phyloP scores from a whole-genome alignment of 2,888 invertebrate genomes.

The Brassicogethes aeneus region DNA sequence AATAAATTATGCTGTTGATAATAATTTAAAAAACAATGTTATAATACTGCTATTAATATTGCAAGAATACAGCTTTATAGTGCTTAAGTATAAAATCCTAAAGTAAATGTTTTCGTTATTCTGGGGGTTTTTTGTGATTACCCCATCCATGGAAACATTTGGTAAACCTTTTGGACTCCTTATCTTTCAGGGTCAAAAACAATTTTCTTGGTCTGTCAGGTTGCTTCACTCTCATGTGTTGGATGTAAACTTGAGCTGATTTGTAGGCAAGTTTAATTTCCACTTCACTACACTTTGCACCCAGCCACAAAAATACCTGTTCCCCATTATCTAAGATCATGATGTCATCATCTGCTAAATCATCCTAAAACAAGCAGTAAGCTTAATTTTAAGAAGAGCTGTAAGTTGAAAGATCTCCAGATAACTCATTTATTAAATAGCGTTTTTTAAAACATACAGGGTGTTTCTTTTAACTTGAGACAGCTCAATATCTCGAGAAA shows the following conservation, averaged over 20 bases:
- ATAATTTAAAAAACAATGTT: too few species aligned
- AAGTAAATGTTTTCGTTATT: too few species aligned
- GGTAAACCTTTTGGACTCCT: conserved; percentile 89
- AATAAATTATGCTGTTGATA: too few species aligned
- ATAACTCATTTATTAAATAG: too few species aligned
- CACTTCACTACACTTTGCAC: conserved; percentile 93
- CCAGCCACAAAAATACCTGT: conserved; percentile 96
- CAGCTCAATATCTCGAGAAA: too few species aligned
- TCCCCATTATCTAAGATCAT: conserved; percentile 99
- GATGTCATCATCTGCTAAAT: conserved; percentile 97
- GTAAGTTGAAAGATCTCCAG: too few species aligned
- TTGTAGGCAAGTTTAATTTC: conserved; percentile 98
- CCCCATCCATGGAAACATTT: conserved; percentile 99
- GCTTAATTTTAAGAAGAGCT: too few species aligned
- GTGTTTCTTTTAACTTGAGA: too few species aligned
- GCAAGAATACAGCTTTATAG: too few species aligned
- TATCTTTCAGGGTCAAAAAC: conserved; percentile 90
- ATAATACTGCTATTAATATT: too few species aligned
- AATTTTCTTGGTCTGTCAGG: conserved; percentile 85
- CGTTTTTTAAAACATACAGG: too few species aligned
- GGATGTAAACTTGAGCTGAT: conserved; percentile 98
- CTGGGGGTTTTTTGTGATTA: conserved; percentile 71
- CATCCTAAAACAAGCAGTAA: conserved; percentile 78
- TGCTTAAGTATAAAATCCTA: too few species aligned
- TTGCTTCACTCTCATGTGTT: conserved; percentile 93